A percentile compares a stretch with the other conserved stretches of the same genome.
Conservation (phyloP, 1,140 invertebrate genomes). For the Drosophila truncata region DNA sequence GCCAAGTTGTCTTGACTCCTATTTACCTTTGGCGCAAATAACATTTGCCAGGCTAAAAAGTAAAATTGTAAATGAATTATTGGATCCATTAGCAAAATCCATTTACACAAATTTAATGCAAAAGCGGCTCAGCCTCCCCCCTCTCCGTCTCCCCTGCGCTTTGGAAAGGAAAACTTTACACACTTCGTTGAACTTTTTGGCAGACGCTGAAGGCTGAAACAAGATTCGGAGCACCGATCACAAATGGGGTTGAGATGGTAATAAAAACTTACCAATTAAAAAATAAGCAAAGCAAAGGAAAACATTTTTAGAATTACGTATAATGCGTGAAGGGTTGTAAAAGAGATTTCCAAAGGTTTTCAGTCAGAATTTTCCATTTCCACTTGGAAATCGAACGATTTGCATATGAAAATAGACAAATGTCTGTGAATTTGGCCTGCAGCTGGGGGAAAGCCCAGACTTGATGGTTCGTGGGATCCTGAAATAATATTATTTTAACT, state of each 20-base stretch:
- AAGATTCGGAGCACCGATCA: slow-evolving; percentile 3
- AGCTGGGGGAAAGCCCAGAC: slow-evolving; percentile 12
- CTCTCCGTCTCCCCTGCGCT: neutral
- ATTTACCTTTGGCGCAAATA: slow-evolving; percentile 78
- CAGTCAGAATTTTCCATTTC: slow-evolving; percentile 26
- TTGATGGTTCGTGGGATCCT: slow-evolving; percentile 32
- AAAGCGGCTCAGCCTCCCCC: slow-evolving; percentile 54
- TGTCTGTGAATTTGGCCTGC: slow-evolving; percentile 46
- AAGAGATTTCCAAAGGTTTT: slow-evolving; percentile 29
- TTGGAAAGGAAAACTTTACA: slow-evolving; percentile 65
- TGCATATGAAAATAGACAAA: slow-evolving; percentile 72
- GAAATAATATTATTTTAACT: slow-evolving; percentile 82
- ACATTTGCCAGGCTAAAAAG: slow-evolving; percentile 75
- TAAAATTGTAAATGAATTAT: slow-evolving; percentile 85
- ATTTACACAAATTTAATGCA: slow-evolving; percentile 84
- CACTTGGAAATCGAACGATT: slow-evolving; percentile 48
- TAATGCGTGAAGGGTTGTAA: slow-evolving; percentile 68
- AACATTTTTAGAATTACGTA: slow-evolving; percentile 79
- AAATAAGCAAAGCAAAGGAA: slow-evolving; percentile 73
- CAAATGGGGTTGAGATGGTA: slow-evolving; percentile 30
- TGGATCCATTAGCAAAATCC: slow-evolving; percentile 85
- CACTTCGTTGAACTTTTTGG: slow-evolving; percentile 78
- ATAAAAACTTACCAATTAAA: slow-evolving; percentile 82
- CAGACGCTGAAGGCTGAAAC: slow-evolving; percentile 21
- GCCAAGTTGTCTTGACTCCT: slow-evolving; percentile 66